Evolutionary conservation across 2,888 invertebrate genomes (phyloP).

Genomic region (Tetramorium bicarinatum): DNA sequence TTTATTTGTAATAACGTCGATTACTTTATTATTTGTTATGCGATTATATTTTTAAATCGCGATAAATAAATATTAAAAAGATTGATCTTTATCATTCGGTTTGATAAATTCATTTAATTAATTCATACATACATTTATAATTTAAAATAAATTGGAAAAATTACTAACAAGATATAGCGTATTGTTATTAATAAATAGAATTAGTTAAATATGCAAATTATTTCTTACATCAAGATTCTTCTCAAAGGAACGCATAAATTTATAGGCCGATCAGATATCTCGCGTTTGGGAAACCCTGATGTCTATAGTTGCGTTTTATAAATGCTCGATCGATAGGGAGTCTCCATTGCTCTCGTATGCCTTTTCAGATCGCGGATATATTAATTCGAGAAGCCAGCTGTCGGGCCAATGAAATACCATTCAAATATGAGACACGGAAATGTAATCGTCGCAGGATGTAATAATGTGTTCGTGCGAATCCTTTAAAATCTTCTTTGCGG

Average conservation of each 20-base stretch:
- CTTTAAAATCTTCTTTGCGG: not conserved
- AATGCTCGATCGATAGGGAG: conserved; percentile 60
- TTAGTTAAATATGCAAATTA: not conserved
- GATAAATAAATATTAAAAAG: not conserved
- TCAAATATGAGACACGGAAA: conserved; percentile 27
- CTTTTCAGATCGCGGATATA: conserved; percentile 66
- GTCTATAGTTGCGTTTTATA: conserved; percentile 56
- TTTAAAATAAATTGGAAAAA: not conserved
- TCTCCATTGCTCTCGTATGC: conserved; percentile 48
- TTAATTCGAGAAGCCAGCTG: conserved; percentile 71
- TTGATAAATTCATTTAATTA: not conserved
- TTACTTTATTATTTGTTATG: not conserved
- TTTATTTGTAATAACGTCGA: not conserved
- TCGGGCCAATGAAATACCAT: conserved; percentile 52
- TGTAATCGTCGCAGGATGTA: conserved; percentile 10
- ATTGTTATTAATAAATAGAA: not conserved
- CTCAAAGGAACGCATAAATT: not conserved
- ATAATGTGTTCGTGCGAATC: conserved; percentile 10
- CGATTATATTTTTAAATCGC: not conserved
- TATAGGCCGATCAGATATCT: not conserved
- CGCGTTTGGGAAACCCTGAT: conserved; percentile 22
- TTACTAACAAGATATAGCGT: not conserved
- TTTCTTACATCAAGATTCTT: not conserved
- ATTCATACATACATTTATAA: not conserved
- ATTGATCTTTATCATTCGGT: not conserved